Base-by-base conservation (phyloP, 2,113 vertebrate genomes). In the Tricholaema leucomelas region DNA sequence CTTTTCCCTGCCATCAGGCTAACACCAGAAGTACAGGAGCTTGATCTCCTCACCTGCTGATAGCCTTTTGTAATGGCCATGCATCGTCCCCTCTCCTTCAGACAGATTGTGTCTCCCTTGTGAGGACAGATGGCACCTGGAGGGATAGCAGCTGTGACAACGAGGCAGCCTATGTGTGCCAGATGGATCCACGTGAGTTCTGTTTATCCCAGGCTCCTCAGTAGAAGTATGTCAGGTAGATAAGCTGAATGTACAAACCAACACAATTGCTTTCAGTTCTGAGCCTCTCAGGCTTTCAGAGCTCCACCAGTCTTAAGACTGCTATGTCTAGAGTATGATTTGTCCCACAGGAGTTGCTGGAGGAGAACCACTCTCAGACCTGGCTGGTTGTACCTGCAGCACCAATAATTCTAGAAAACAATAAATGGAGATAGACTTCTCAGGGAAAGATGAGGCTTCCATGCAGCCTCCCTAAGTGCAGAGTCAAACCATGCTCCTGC, bases 81-180 rank as follows among this genome's bases (percentile, higher is more conserved):
- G 30, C 60, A 5, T 67, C 27, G 74, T 85, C 48, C 15, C 10
- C 30, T 87, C 8, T 82, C 55, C 56, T 75, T 36, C 87, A 78
- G 42, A 98, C 83, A 80, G 98, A 99, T 67, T 99, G 98, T 73
- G 98, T 98, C 44, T 71, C 97, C 31, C 95, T 98, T 88, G 48
- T 90, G 58, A 97, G 92, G 20, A 30, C 85, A 28, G 95, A 88
- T 11, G 98, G 98, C 55, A 35, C 81, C 27, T 98, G 98, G 98
- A 98, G 95, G 87, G 98, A 98, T 31, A 97, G 97, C 5, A 91
- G 94, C 52, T 99, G 98, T 95, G 96, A 96, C 72, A 78, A 88
- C 0, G 27, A 65, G 11, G 92, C 80, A 95, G 95, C 97, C 30
- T 99, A 98, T 46, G 95, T 98, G 94, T 98, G 98, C 91, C 98